Conservation (phyloP, 2,888 invertebrate genomes). For the Ernsta delagoae region DNA sequence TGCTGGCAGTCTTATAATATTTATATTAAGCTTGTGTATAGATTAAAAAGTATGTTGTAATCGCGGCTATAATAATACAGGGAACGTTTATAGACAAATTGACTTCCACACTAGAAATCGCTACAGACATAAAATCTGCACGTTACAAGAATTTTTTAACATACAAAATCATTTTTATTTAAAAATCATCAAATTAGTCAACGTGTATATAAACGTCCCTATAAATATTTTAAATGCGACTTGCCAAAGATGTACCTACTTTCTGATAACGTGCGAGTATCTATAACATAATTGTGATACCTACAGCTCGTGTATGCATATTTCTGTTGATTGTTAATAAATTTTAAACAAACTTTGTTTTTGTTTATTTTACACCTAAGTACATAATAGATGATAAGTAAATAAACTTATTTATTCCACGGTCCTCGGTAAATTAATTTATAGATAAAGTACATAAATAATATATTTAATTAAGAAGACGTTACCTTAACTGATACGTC, state of each 20-base stretch:
- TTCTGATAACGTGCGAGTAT: slow-evolving; percentile 53
- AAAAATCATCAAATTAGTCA: neutral
- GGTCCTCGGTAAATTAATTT: neutral
- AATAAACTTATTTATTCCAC: neutral
- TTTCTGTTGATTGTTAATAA: slow-evolving; percentile 77
- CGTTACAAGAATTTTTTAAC: too few species aligned
- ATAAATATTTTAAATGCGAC: slow-evolving; percentile 42
- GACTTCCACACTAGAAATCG: neutral
- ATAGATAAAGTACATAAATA: too few species aligned
- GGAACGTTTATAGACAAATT: slow-evolving; percentile 2
- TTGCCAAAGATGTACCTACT: slow-evolving; percentile 61
- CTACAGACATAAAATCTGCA: too few species aligned
- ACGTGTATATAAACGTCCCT: slow-evolving; percentile 24
- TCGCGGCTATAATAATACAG: neutral
- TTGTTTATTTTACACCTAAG: slow-evolving; percentile 27
- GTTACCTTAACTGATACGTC: too few species aligned
- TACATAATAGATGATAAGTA: neutral
- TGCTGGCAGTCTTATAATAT: slow-evolving; percentile 21
- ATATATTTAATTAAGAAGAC: too few species aligned
- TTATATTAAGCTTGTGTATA: slow-evolving; percentile 1
- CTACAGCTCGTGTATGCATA: slow-evolving; percentile 56
- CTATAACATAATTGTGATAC: slow-evolving; percentile 54
- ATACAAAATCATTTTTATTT: too few species aligned
- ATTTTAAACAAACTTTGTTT: slow-evolving; percentile 62
- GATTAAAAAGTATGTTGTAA: slow-evolving; percentile 4